phyloP scores from a whole-genome alignment of 2,888 invertebrate species.

The Onthophagus sagittarius region DNA sequence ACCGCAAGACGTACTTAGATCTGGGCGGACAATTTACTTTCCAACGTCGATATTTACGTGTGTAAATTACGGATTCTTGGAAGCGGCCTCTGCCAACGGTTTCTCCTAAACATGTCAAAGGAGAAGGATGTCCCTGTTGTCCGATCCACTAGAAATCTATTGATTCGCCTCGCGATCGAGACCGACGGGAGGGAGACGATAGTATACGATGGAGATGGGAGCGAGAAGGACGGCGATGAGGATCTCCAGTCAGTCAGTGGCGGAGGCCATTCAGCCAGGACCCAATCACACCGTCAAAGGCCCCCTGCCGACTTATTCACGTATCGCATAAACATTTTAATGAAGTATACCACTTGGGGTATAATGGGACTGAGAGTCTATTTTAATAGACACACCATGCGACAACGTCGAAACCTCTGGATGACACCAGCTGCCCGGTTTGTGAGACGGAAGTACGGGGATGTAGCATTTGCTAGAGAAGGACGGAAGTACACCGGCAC shows the following conservation, averaged over 20 bases:
- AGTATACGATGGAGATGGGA: not conserved
- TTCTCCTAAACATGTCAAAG: slow-evolving; percentile 6
- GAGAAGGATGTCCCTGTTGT: slow-evolving; percentile 12
- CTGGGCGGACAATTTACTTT: slow-evolving; percentile 4
- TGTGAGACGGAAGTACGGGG: slow-evolving; percentile 21
- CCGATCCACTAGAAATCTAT: slow-evolving; percentile 9
- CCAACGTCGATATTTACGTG: slow-evolving; percentile 2
- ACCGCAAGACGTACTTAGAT: not conserved
- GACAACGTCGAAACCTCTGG: slow-evolving; percentile 39
- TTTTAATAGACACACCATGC: slow-evolving; percentile 48
- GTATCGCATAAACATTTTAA: slow-evolving; percentile 48
- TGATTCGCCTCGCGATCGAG: slow-evolving; percentile 7
- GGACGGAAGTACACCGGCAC: slow-evolving; percentile 35
- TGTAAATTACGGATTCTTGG: slow-evolving; percentile 12
- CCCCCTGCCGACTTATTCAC: slow-evolving; percentile 42
- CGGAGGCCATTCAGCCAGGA: slow-evolving; percentile 23
- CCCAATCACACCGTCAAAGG: slow-evolving; percentile 32
- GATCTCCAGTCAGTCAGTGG: not conserved
- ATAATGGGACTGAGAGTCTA: slow-evolving; percentile 44
- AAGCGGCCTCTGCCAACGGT: slow-evolving; percentile 6
- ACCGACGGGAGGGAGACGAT: not conserved
- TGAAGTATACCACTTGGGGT: slow-evolving; percentile 47
- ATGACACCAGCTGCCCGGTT: slow-evolving; percentile 43
- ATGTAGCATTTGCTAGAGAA: slow-evolving; percentile 35
- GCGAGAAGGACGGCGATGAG: not conserved